Conservation (phyloP, 92 coral and sea anemone species). For the Ricordea florida region DNA sequence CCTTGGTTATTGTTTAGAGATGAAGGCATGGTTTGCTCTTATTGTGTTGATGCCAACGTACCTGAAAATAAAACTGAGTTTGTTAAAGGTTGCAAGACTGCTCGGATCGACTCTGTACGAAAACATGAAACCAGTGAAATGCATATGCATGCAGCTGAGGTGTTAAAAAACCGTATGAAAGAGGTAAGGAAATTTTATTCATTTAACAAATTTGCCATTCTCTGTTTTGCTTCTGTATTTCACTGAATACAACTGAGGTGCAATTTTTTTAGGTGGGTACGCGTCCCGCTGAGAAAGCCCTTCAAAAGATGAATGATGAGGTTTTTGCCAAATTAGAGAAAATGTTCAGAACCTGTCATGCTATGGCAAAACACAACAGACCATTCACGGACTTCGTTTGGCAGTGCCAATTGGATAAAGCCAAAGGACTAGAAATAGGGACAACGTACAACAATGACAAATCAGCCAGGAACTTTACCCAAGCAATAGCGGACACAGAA, state of each 20-base stretch:
- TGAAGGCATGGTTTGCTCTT: not conserved
- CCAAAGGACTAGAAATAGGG: not conserved
- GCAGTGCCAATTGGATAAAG: slow-evolving; percentile 24
- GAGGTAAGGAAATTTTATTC: not conserved
- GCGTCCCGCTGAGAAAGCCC: slow-evolving; percentile 38
- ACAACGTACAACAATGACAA: not conserved
- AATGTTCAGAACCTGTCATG: slow-evolving; percentile 37
- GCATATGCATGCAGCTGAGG: slow-evolving; percentile 3
- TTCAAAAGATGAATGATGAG: slow-evolving; percentile 8
- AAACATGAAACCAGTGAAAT: not conserved
- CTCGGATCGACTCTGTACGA: not conserved
- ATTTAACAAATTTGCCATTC: not conserved
- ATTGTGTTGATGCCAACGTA: not conserved
- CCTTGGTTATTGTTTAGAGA: not conserved
- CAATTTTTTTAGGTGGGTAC: not conserved
- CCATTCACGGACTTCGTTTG: slow-evolving; percentile 45
- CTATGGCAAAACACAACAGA: slow-evolving; percentile 40
- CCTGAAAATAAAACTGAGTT: slow-evolving; percentile 1
- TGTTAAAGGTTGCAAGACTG: not conserved
- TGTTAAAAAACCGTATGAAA: not conserved
- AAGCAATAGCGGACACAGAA: slow-evolving; percentile 10
- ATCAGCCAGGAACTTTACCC: not conserved
- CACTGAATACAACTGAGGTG: not conserved
- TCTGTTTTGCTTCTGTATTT: not conserved
- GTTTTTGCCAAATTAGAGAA: slow-evolving; percentile 36